phyloP scores from a whole-genome alignment of 1,140 invertebrate genomes.

The Sminthurides bifidus region DNA sequence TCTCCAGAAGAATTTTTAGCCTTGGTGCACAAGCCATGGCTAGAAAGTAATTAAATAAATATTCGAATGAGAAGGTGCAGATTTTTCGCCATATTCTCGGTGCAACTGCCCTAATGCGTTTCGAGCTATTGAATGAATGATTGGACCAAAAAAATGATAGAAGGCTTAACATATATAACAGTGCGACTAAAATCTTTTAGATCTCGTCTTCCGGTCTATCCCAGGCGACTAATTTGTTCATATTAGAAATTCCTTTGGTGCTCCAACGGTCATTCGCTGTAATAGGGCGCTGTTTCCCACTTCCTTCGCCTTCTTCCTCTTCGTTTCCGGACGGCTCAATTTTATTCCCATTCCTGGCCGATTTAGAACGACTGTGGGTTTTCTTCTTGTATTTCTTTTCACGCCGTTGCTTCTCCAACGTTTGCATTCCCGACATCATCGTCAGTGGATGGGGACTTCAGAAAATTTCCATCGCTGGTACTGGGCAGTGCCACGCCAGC shows the following conservation, averaged over 20 bases:
- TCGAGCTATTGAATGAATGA: too few species aligned
- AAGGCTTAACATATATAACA: too few species aligned
- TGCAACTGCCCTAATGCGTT: too few species aligned
- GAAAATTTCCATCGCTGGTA: background rate
- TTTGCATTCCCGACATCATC: background rate
- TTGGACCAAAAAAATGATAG: too few species aligned
- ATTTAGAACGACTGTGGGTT: background rate
- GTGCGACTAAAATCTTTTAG: too few species aligned
- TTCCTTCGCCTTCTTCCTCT: slow-evolving; percentile 6
- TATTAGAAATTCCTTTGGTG: slow-evolving; percentile 52
- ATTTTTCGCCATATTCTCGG: too few species aligned
- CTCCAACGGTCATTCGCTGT: slow-evolving; percentile 49
- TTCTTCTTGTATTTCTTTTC: slow-evolving; percentile 18
- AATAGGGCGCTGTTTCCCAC: slow-evolving; percentile 7
- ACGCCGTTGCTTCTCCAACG: background rate
- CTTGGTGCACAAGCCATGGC: too few species aligned
- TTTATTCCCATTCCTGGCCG: slow-evolving; percentile 21
- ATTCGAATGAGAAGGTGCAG: too few species aligned
- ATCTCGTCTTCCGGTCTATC: slow-evolving; percentile 38
- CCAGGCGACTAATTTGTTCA: slow-evolving; percentile 59
- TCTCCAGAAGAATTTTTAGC: too few species aligned
- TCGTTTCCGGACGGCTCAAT: slow-evolving; percentile 8
- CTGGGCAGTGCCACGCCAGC: background rate
- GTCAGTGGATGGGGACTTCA: background rate
- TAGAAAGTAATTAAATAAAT: too few species aligned